Base-by-base conservation (phyloP, 1,140 invertebrate species). In the Pogonomyrmex barbatus region DNA sequence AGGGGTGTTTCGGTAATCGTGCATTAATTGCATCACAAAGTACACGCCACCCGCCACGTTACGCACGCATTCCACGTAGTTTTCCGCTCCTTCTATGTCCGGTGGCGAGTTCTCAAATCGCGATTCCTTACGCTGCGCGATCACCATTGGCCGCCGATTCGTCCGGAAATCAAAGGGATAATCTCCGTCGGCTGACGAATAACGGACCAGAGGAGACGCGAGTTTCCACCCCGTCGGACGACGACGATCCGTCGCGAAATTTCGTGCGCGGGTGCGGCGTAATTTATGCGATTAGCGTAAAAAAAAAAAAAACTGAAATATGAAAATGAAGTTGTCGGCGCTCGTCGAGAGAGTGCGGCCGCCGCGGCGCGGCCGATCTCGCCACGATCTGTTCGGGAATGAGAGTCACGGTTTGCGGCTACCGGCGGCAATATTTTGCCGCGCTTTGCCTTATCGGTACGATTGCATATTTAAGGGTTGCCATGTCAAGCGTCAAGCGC, bases 11-110 rank as follows among this genome's bases (percentile, higher is more conserved):
- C 91, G 93, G 92, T 94, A 94, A 94, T 94, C 94, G 93, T 91
- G 93, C 94, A 94, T 94, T 94, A 94, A 94, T 94, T 94, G 94
- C 94, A 94, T 94, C 92, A 91, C 93, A 91, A 94, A 94, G 91
- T 93, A 93, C 94, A 94, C 94, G 94, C 94, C 90, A 94, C 91
- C 91, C 91, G 91, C 90, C 73, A 91, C 87, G 88, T 85, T 92
- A 91, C 90, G 91, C 92, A 93, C 92, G 91, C 92, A 92, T 93
- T 93, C 91, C 91, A 81, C 88, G 88, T 92, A 91, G 77, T 92
- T 93, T 91, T 92, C 89, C 91, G 88, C 89, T 89, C 47, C 84
- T 77, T 77, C 36, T 71, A 24, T 24, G 8, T 24, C 67, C 52
- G 42, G 1, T 36, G 24, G 67, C 68, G 54, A 73, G 76, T 88